Evolutionary conservation across 2,888 invertebrate genomes (phyloP), one percentile per base, ranked within the genome.

Genomic region (Silvanus unidentatus): DNA sequence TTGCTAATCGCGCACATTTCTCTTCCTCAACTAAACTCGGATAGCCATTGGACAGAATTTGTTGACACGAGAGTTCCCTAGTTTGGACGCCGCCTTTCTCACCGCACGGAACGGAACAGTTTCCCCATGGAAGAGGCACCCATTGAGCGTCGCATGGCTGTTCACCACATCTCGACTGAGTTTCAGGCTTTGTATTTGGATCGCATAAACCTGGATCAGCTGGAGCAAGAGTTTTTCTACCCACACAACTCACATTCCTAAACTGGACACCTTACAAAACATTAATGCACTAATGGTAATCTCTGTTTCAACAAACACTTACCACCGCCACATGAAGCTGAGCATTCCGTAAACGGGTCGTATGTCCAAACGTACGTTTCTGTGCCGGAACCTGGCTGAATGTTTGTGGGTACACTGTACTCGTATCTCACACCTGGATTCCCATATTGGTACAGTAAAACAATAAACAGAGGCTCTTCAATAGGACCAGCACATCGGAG

Each of bases 241-340:
- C 84, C 9, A 87, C 86, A 65, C 95, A 96, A 14, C 80, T 82
- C 0, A 94, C 89, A 53, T 80, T 79, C 44, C 95, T 78, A 1
- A 78, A 79, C 74, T 89, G 89, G 47, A 75, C 73, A 46, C 89
- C 89, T 88, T 22, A 3, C 57, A 14, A 49, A 42, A 42, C 40
- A 16, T 5, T 22, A 22, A 9, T 32, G 10, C 11, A 16, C 6
- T 5, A 40, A 30, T 15, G 13, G 28, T 4, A 41, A 30, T n/a
- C 34, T 11, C 9, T 35, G 14, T 34, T 40, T 10, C 13, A 5
- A 44, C 2, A 42, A 39, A 12, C 12, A 37, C 40, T 62, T 75
- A 82, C 96, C 97, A 75, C 90, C 91, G 11, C 95, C 97, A 65
- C 97, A 98, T 6, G 85, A 77, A n/a, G 80, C 80, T 56, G 82